Conservation (phyloP, 1,140 invertebrate genomes). For the Bradysia coprophila region DNA sequence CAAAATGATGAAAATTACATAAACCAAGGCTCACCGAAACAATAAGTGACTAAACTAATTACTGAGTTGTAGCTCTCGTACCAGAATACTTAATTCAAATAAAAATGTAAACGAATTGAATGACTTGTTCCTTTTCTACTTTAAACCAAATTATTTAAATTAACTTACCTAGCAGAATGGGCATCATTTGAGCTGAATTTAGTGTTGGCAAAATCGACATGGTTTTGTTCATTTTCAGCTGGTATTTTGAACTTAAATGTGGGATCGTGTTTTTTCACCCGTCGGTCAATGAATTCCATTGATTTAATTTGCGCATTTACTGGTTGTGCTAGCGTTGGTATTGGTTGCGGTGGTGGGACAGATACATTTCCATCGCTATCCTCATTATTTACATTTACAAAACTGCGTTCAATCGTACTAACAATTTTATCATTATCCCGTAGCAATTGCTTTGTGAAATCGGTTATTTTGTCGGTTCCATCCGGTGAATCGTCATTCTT, state of each 20-base stretch:
- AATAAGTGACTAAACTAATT: too few species aligned
- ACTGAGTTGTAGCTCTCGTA: too few species aligned
- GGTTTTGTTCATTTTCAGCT: background rate
- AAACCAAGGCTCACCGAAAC: too few species aligned
- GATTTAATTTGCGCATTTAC: background rate
- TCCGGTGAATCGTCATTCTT: background rate
- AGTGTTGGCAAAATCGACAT: constrained; percentile 20
- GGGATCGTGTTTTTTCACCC: constrained; percentile 20
- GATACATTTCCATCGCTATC: background rate
- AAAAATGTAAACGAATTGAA: too few species aligned
- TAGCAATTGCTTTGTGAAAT: constrained; percentile 16
- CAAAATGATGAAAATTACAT: too few species aligned
- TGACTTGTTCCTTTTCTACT: too few species aligned
- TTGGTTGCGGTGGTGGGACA: background rate
- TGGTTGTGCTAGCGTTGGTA: constrained; percentile 1
- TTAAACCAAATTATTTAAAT: too few species aligned
- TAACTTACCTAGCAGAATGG: too few species aligned
- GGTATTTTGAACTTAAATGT: constrained; percentile 2
- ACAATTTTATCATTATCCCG: constrained; percentile 20
- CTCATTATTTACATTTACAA: constrained; percentile 13
- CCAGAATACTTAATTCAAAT: too few species aligned
- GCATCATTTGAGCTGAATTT: constrained; percentile 16
- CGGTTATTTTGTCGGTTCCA: constrained; percentile 5
- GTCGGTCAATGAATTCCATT: constrained; percentile 13
- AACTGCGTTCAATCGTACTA: constrained; percentile 21